A percentile compares a stretch with the other conserved stretches of the same genome.
Conservation (phyloP, 37 sponge, comb jelly and placozoan genomes). For the Dysidea cf. avara region DNA sequence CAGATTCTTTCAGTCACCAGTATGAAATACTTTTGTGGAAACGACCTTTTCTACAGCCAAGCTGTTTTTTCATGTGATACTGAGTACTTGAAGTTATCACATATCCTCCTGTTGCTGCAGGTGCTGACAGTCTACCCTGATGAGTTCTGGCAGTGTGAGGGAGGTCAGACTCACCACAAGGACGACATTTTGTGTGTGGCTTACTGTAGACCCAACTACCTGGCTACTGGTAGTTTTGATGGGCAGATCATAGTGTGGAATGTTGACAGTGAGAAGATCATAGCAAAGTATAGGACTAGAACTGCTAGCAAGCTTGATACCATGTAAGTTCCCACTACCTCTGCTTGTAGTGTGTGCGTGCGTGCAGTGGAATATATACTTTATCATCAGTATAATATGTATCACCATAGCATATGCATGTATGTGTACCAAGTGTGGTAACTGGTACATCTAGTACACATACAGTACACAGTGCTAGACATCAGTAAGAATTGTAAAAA, state of each 20-base stretch:
- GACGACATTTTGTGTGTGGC: conserved; percentile 89
- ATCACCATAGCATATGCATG: too few species aligned
- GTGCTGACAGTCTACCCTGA: neutral
- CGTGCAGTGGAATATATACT: too few species aligned
- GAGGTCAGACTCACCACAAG: conserved; percentile 12
- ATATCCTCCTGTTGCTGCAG: neutral
- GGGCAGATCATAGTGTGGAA: conserved; percentile 92
- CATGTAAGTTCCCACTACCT: conserved; percentile 11
- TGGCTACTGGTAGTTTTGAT: conserved; percentile 98
- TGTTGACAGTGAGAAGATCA: conserved; percentile 74
- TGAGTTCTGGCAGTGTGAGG: neutral
- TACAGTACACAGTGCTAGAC: too few species aligned
- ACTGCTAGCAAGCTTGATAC: conserved; percentile 28
- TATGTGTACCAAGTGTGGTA: too few species aligned
- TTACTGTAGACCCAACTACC: conserved; percentile 77
- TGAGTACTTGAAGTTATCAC: neutral
- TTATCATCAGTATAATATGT: too few species aligned
- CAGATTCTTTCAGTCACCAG: too few species aligned
- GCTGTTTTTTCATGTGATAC: too few species aligned
- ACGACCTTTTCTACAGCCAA: too few species aligned
- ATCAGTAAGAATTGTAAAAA: too few species aligned
- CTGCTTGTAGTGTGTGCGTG: too few species aligned
- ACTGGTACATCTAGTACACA: too few species aligned
- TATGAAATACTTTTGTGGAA: too few species aligned
- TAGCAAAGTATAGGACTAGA: conserved; percentile 49